These are phyloP conservation scores for Sarotherodon lohbergeri DNA, from an alignment of 2,113 vertebrate species.

Conservation along the genomic window DNA sequence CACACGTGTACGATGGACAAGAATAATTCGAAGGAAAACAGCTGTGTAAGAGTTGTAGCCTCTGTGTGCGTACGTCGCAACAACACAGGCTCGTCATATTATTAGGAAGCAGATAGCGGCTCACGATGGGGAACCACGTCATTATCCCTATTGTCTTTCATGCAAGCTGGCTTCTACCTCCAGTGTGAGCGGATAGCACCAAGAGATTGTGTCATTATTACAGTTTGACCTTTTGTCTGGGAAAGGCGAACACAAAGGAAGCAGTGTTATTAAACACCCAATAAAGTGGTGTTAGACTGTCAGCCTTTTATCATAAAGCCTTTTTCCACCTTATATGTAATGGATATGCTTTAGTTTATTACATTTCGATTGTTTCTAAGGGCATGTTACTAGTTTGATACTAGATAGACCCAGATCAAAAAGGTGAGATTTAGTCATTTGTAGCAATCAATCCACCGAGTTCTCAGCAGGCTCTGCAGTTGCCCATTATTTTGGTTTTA, in stretches of 20 bases:
- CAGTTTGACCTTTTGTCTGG: not conserved
- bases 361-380: not conserved
- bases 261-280: not conserved
- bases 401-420: not conserved
- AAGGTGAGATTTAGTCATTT: not conserved
- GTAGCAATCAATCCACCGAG: not conserved
- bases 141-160: not conserved
- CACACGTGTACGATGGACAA: not conserved
- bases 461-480: not conserved
- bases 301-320: not conserved
- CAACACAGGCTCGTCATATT: not conserved
- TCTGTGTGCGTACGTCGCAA: not conserved
- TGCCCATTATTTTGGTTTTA: not conserved
- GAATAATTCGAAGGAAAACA: not conserved
- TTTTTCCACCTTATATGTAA: not conserved
- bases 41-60: not conserved
- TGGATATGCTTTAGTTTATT: not conserved
- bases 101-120: not conserved
- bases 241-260: not conserved
- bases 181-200: not conserved
- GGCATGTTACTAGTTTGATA: not conserved
- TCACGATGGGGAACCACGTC: not conserved
- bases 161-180: not conserved
- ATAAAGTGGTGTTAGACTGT: not conserved
- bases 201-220: not conserved